phyloP scores from a whole-genome alignment of 2,113 vertebrate genomes.

The Notarius quadriscutis region DNA sequence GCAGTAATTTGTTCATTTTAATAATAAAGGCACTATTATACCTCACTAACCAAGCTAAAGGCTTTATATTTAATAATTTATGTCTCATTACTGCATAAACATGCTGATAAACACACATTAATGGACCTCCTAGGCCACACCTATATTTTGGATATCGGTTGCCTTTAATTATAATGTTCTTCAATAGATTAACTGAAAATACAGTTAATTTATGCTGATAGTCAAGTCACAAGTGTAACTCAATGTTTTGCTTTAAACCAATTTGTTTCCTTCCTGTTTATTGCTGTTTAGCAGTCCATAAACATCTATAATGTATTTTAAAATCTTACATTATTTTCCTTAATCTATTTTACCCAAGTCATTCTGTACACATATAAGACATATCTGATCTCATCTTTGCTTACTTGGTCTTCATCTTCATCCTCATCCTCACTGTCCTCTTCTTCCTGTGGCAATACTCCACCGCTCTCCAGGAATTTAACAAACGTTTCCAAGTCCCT shows the following conservation, averaged over 20 bases:
- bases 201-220: background rate
- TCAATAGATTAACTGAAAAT: background rate
- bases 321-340: background rate
- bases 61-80: background rate
- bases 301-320: background rate
- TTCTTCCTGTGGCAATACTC: slow-evolving; percentile 70
- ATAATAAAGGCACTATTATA: background rate
- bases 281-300: background rate
- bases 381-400: background rate
- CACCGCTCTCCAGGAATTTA: slow-evolving; percentile 84
- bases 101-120: background rate
- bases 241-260: background rate
- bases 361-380: background rate
- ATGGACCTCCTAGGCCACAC: too few species aligned
- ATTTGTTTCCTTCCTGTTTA: background rate
- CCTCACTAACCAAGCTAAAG: background rate
- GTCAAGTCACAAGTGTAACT: background rate
- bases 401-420: background rate
- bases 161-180: background rate
- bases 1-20: too few species aligned
- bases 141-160: background rate
- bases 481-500: slow-evolving; percentile 86
- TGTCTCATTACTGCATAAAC: background rate
- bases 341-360: background rate
- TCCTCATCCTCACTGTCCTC: slow-evolving; percentile 50